Base-by-base conservation (phyloP, 2,888 invertebrate genomes). In the Mythimna ferrago region DNA sequence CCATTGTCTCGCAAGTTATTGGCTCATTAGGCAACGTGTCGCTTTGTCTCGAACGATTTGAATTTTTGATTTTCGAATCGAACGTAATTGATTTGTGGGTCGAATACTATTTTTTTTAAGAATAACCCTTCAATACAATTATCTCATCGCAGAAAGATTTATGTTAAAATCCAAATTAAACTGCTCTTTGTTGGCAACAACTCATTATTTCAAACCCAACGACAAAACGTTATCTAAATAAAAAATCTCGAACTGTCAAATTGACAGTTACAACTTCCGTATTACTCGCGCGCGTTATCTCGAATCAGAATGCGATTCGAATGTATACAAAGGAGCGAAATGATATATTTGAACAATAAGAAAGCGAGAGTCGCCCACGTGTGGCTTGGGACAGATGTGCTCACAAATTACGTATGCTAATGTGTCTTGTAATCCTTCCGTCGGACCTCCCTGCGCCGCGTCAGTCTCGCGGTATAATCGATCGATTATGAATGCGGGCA, bases 1-100 rank as follows among this genome's bases (percentile, higher is more conserved):
- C 94, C 92, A 96, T 96, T 96, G 96, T 96, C 94, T 94, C 90
- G 90, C 91, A 92, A 95, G 94, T 96, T 96, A 96, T 96, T 94
- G 96, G 95, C 95, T 96, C 96, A 96, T 96, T 96, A 96, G 93
- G 89, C 93, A 88, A 93, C 93, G 92, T 91, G 93, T 93, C 93
- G 93, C 93, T 93, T 93, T 94, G 94, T 93, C 91, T 92, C 89
- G 87, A 87, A 85, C 88, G 89, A 95, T 95, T 95, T 95, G 93
- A 95, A 95, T 95, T 93, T 95, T 95, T 95, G 93, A 95, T 94
- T 94, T 93, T 93, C 86, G 77, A 93, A 94, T 95, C 94, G 94
- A 93, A 93, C 92, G 89, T 88, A 90, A 95, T 95, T 92, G 94
- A 95, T 94, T 94, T 92, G 90, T 92, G 88, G 69, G 61, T 74